phyloP scores from a whole-genome alignment of 53 echinoderm and acorn worm genomes.

The Henricia sp. region DNA sequence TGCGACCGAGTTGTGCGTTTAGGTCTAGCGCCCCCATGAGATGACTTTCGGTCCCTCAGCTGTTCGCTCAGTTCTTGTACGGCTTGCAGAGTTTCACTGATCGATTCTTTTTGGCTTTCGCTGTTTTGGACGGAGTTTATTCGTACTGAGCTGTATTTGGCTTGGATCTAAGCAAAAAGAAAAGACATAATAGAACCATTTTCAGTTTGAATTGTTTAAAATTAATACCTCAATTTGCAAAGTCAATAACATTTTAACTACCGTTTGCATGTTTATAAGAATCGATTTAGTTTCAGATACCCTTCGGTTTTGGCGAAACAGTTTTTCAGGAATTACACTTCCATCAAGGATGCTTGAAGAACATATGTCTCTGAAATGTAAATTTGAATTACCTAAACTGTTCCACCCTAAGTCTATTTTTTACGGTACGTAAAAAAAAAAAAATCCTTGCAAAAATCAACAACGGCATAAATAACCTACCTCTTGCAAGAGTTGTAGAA shows the following conservation, averaged over 20 bases:
- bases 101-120: constrained; percentile 55
- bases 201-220: neutral
- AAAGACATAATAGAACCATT: neutral
- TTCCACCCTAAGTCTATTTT: too few relatives aligned
- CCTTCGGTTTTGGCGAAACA: too few relatives aligned
- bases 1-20: neutral
- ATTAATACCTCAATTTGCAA: neutral
- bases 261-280: too few relatives aligned
- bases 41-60: constrained; percentile 31
- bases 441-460: too few relatives aligned
- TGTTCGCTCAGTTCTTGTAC: constrained; percentile 57
- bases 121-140: constrained; percentile 79
- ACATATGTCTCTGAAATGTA: too few relatives aligned
- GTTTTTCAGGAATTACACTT: too few relatives aligned
- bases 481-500: constrained; percentile 77
- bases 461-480: too few relatives aligned
- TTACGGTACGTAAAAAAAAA: too few relatives aligned
- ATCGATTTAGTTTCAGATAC: too few relatives aligned
- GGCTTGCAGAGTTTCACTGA: constrained; percentile 69
- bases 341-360: too few relatives aligned
- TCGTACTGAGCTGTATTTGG: constrained; percentile 89
- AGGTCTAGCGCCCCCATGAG: constrained; percentile 53
- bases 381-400: too few relatives aligned
- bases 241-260: neutral
- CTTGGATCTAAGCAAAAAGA: constrained; percentile 76